Evolutionary conservation across 2,797 vertebrate genomes (phyloP).

Genomic region (Streptopelia turtur): DNA sequence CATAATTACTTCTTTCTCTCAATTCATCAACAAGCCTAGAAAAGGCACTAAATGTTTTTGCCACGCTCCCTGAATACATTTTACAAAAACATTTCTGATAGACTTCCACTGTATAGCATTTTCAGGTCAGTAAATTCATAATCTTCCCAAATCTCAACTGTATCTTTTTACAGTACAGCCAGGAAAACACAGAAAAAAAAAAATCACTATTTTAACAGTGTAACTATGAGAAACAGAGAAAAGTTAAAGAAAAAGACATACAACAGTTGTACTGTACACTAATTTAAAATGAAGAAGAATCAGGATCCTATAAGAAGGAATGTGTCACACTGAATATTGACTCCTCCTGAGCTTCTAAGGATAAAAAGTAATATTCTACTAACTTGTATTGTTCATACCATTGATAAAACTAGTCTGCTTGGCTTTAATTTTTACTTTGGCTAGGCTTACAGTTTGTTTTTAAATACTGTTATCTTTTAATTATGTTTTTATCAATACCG

Average conservation of each 20-base stretch:
- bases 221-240: background rate
- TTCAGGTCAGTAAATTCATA: background rate
- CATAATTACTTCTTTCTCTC: background rate
- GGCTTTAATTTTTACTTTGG: background rate
- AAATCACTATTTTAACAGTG: background rate
- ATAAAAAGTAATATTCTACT: background rate
- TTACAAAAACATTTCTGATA: background rate
- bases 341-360: background rate
- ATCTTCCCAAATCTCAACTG: background rate
- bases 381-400: background rate
- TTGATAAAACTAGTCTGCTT: background rate
- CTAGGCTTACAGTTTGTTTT: background rate
- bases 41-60: background rate
- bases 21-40: background rate
- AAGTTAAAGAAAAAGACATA: background rate
- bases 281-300: background rate
- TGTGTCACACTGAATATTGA: background rate
- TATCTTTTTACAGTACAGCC: background rate
- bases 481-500: background rate
- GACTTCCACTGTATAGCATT: background rate
- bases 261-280: background rate
- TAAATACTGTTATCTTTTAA: conserved; percentile 2
- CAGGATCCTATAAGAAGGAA: background rate
- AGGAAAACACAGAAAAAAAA: background rate
- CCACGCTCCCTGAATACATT: background rate